Conservation (phyloP, 2,797 vertebrate genomes). For the Parauchenoglanis punctatus region DNA sequence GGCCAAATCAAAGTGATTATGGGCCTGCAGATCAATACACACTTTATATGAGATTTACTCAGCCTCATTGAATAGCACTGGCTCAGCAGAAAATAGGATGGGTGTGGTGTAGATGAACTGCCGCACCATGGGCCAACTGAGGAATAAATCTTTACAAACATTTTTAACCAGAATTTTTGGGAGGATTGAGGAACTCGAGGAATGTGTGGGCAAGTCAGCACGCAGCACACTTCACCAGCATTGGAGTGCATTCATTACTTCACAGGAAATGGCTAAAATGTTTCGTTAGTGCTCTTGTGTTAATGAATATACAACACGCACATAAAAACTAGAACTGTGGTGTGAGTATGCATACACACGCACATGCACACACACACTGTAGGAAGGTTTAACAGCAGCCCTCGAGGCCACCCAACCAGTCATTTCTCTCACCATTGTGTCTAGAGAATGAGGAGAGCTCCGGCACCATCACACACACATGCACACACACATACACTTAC, state of each 20-base stretch:
- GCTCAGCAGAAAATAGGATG: constrained; percentile 73
- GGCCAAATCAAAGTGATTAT: constrained; percentile 80
- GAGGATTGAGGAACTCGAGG: background rate
- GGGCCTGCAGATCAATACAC: constrained; percentile 75
- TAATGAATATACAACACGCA: constrained; percentile 46
- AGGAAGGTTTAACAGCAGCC: constrained; percentile 37
- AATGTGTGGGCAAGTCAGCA: background rate
- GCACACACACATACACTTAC: background rate
- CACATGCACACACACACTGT: constrained; percentile 13
- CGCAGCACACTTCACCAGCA: background rate
- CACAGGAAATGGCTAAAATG: constrained; percentile 41
- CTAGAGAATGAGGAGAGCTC: constrained; percentile 35
- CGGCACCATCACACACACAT: constrained; percentile 17
- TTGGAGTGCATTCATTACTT: constrained; percentile 36
- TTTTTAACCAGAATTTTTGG: constrained; percentile 29
- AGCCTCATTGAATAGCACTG: constrained; percentile 60
- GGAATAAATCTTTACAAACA: constrained; percentile 68
- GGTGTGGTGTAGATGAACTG: constrained; percentile 51
- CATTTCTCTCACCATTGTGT: constrained; percentile 47
- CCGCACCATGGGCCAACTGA: constrained; percentile 41
- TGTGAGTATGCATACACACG: constrained; percentile 17
- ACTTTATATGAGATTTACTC: constrained; percentile 80
- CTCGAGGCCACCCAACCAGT: constrained; percentile 31
- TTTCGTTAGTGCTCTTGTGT: constrained; percentile 38
- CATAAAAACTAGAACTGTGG: constrained; percentile 17